Conservation (phyloP, 2,888 invertebrate species). For the Epiperipatus broadwayi region DNA sequence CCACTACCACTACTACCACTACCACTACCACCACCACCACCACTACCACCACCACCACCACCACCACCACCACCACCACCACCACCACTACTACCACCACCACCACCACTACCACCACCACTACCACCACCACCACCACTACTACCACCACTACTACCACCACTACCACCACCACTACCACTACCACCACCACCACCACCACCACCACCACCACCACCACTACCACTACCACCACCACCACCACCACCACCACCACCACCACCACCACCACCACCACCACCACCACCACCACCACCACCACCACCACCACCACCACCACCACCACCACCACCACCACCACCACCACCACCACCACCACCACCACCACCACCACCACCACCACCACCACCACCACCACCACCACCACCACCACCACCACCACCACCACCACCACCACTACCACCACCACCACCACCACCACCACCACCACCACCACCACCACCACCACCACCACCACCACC, state of each 20-base stretch:
- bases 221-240: constrained; percentile 16
- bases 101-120: constrained; percentile 19
- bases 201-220: constrained; percentile 11
- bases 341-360: constrained; percentile 17
- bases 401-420: constrained; percentile 18
- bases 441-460: background rate
- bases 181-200: background rate
- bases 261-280: constrained; percentile 16
- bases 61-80: constrained; percentile 16
- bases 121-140: constrained; percentile 13
- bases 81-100: constrained; percentile 18
- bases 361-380: constrained; percentile 17
- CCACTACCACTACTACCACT: background rate
- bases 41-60: background rate
- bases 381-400: constrained; percentile 18
- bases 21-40: background rate
- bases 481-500: constrained; percentile 7
- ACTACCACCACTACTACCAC: constrained; percentile 4
- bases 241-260: constrained; percentile 17
- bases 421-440: constrained; percentile 7
- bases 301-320: constrained; percentile 16
- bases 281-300: constrained; percentile 14
- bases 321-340: constrained; percentile 17
- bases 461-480: constrained; percentile 1
- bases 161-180: background rate